phyloP scores from a whole-genome alignment of 2,888 invertebrate genomes.

The Reticulitermes lucifugus region DNA sequence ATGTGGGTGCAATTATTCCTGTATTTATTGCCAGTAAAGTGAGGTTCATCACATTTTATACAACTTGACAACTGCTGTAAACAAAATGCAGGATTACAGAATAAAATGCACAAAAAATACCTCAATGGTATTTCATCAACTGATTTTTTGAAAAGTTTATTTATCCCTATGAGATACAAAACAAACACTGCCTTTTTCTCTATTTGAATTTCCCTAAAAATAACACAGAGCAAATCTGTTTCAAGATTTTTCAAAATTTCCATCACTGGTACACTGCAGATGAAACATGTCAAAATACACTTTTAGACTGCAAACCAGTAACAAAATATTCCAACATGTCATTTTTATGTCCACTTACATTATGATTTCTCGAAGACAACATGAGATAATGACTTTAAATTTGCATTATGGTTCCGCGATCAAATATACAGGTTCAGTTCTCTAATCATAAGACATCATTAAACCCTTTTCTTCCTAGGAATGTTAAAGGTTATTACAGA shows the following conservation, averaged over 20 bases:
- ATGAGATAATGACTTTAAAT: neutral
- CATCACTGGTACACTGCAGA: neutral
- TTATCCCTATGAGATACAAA: constrained; percentile 73
- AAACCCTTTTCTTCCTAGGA: constrained; percentile 50
- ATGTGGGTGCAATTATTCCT: no score
- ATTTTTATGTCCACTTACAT: constrained; percentile 58
- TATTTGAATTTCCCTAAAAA: constrained; percentile 66
- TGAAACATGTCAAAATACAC: constrained; percentile 52
- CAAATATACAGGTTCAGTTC: constrained; percentile 26
- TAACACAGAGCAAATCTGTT: constrained; percentile 67
- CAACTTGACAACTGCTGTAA: neutral
- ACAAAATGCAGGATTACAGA: neutral
- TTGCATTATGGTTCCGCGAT: constrained; percentile 35
- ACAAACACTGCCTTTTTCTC: constrained; percentile 69
- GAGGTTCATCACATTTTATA: no score
- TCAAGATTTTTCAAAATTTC: constrained; percentile 1
- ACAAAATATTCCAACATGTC: constrained; percentile 65
- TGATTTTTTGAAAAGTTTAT: constrained; percentile 70
- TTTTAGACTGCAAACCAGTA: constrained; percentile 63
- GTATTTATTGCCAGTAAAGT: no score
- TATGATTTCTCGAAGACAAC: constrained; percentile 52
- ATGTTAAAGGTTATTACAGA: constrained; percentile 53
- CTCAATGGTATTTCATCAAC: neutral
- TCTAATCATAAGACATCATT: constrained; percentile 30
- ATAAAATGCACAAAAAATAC: neutral